phyloP scores from a whole-genome alignment of 2,113 vertebrate genomes.

The Trinectes maculatus region DNA sequence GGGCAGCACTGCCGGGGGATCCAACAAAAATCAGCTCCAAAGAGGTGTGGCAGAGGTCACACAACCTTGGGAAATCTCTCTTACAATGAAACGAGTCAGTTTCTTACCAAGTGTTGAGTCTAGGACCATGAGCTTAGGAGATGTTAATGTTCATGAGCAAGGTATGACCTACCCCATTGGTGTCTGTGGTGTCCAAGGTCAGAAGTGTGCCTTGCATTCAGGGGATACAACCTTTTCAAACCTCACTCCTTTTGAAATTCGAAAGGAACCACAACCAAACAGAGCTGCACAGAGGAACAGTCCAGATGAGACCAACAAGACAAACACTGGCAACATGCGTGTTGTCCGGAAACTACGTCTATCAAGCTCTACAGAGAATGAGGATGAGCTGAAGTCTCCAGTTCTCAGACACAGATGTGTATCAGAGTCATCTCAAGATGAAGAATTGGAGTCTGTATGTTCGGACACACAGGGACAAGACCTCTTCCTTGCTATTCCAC shows the following conservation, averaged over 20 bases:
- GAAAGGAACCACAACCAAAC: slow-evolving; percentile 62
- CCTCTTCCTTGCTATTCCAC: slow-evolving; percentile 71
- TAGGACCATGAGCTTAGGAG: slow-evolving; percentile 66
- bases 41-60: slow-evolving; percentile 74
- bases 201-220: slow-evolving; percentile 77
- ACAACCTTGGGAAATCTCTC: slow-evolving; percentile 77
- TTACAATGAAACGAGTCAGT: slow-evolving; percentile 77
- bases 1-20: slow-evolving; percentile 63
- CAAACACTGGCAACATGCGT: slow-evolving; percentile 58
- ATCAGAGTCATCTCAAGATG: slow-evolving; percentile 77
- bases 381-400: slow-evolving; percentile 61
- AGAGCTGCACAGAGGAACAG: slow-evolving; percentile 36
- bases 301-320: slow-evolving; percentile 50
- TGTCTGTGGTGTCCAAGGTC: slow-evolving; percentile 70
- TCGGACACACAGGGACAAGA: slow-evolving; percentile 72
- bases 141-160: slow-evolving; percentile 72
- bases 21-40: slow-evolving; percentile 77
- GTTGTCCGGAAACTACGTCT: slow-evolving; percentile 74
- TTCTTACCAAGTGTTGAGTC: slow-evolving; percentile 59
- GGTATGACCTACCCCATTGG: slow-evolving; percentile 75
- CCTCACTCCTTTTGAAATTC: slow-evolving; percentile 64
- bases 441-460: slow-evolving; percentile 69
- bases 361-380: slow-evolving; percentile 72
- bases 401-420: slow-evolving; percentile 38
- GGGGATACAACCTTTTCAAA: slow-evolving; percentile 68